Evolutionary conservation across 2,888 invertebrate genomes (phyloP).

Genomic region (Napeogenes inachia): DNA sequence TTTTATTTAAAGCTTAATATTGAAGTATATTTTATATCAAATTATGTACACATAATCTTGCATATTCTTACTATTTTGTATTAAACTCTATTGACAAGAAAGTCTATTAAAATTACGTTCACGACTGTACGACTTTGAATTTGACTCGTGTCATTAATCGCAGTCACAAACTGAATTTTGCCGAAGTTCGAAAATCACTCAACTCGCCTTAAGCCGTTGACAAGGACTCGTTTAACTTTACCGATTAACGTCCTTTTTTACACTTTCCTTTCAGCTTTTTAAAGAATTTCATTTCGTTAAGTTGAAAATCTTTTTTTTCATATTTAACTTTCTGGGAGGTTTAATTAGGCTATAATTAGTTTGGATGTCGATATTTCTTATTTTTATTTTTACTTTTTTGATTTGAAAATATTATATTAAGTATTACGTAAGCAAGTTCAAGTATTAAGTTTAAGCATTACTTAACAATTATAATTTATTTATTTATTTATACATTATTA

Average conservation of each 20-base stretch:
- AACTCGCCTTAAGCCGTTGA: slow-evolving; percentile 48
- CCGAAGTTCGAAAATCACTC: slow-evolving; percentile 43
- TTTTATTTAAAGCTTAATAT: too few species aligned
- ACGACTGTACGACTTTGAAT: slow-evolving; percentile 11
- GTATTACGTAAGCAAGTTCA: too few species aligned
- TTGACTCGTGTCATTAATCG: slow-evolving; percentile 29
- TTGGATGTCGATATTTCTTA: too few species aligned
- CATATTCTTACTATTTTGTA: not conserved
- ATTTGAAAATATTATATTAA: too few species aligned
- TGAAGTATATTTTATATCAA: too few species aligned
- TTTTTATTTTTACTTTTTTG: too few species aligned
- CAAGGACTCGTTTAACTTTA: slow-evolving; percentile 57
- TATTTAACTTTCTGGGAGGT: not conserved
- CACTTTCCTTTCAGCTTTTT: slow-evolving; percentile 28
- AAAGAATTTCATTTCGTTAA: slow-evolving; percentile 18
- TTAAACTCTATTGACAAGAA: not conserved
- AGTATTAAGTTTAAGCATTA: too few species aligned
- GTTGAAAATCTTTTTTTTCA: slow-evolving; percentile 22
- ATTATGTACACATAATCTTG: too few species aligned
- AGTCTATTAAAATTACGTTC: slow-evolving; percentile 12
- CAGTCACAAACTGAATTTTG: slow-evolving; percentile 35
- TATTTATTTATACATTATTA: too few species aligned
- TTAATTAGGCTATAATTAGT: not conserved
- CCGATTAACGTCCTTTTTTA: slow-evolving; percentile 53
- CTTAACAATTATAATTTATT: too few species aligned